Evolutionary conservation across 1,140 invertebrate genomes (phyloP), one percentile per base, ranked within the genome.

Genomic region (Diabrotica virgifera): DNA sequence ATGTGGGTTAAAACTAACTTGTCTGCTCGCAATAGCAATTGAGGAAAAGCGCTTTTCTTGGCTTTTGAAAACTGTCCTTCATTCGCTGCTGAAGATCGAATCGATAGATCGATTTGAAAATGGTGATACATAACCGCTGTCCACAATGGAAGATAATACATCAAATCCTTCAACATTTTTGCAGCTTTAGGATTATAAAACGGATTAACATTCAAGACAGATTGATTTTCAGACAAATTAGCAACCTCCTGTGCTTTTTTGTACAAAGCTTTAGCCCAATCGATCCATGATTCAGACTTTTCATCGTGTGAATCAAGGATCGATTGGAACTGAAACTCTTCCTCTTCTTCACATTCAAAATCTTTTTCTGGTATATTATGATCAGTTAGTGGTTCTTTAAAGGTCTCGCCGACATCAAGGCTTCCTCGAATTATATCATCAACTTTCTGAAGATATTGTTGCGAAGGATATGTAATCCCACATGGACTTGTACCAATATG

Each of bases 51-150:
- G 46, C 7, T 8, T 8, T 7, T 50, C n/a, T 50, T 50, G 7
- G n/a, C n/a, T n/a, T 50, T 50, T 50, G 46, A 50, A 50, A 50
- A 50, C n/a, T 50, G 46, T 50, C 46, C 46, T 50, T 50, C 46
- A 7, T 8, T n/a, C 7, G 46, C 46, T n/a, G 46, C 7, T 8
- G 46, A 50, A 50, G 46, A 50, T 50, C 46, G 7, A 8, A 50
- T 50, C n/a, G 46, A 50, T 7, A n/a, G n/a, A 50, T 50, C 46
- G n/a, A 50, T 50, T 50, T 50, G 7, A n/a, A 50, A 50, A 8
- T 7, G 7, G 7, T 7, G 46, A n/a, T 50, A 50, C 46, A 50
- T 50, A 50, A 50, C n/a, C n/a, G 46, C 46, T 50, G 46, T 50
- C 46, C 46, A 50, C 46, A 50, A 50, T 8, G n/a, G 46, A 50